Percentiles rank a stretch among this genome's conserved stretches.
Conservation (phyloP, 2,797 vertebrate species). For the Sebastes iracundus region DNA sequence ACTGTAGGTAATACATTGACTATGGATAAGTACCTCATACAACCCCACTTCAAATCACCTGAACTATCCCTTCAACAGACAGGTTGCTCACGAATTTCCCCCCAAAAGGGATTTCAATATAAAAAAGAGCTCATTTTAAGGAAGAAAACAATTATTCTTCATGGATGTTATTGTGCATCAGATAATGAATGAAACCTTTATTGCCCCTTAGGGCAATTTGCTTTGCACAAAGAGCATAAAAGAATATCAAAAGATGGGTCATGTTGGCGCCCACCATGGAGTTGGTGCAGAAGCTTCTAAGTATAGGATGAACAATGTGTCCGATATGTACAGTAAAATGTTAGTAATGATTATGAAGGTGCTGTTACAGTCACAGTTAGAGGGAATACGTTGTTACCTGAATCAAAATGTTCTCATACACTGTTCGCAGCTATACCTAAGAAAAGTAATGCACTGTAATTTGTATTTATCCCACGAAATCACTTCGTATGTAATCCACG, state of each 20-base stretch:
- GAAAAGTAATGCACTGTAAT: no score
- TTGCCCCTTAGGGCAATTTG: neutral
- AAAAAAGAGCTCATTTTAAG: slow-evolving; percentile 11
- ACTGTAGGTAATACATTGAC: no score
- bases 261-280: neutral
- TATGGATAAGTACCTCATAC: no score
- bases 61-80: slow-evolving; percentile 21
- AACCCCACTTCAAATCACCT: neutral
- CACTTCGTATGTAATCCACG: no score
- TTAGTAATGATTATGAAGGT: neutral
- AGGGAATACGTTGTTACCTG: neutral
- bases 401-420: no score
- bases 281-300: neutral
- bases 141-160: neutral
- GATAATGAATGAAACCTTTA: neutral
- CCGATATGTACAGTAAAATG: neutral
- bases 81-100: slow-evolving; percentile 24
- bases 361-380: neutral
- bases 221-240: neutral
- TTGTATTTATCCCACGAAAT: no score
- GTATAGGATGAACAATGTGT: neutral
- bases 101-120: slow-evolving; percentile 2
- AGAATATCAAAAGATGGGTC: neutral
- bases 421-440: neutral
- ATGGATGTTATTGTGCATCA: neutral